Evolutionary conservation across 2,888 invertebrate species (phyloP), one percentile per base, ranked within the genome.

Genomic region (Imbricaverruca yamaguchii): DNA sequence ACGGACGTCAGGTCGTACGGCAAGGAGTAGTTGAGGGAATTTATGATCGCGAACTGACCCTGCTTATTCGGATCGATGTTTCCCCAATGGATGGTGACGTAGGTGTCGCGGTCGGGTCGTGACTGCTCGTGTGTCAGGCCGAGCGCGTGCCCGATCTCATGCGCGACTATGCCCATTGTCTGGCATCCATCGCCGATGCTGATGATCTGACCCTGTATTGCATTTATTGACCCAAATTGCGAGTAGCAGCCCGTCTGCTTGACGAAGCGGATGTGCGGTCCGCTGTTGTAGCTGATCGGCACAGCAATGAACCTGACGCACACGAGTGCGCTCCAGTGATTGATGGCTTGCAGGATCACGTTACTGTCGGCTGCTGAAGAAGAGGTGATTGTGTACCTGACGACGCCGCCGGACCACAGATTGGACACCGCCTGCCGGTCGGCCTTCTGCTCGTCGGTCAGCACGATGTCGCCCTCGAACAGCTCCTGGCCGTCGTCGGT

Each of bases 131-230:
- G 82, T 55, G 21, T 78, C 55, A 82, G 67, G 77, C 82, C 82
- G 8, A 80, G 56, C n/a, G 82, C 82, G 79, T 82, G 82, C 3
- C 82, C 82, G 78, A 82, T 80, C 79, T 82, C 82, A 56, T 82
- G 82, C 25, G 80, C 80, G n/a, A 82, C 79, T 23, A 53, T 65
- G 23, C 80, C 82, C 23, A 80, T 15, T 55, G 61, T 55, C 7
- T 11, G 18, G 69, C 69, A 69, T 7, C 69, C 69, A 8, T 10
- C 1, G 15, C 69, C 69, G 15, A 69, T 39, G 39, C 69, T 69
- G 39, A 69, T 13, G 9, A 8, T 6, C 15, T 69, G 69, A 1
- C 69, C 69, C 3, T 7, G 11, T 0, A 0, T n/a, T 39, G 6
- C 0, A 39, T 69, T 69, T 11, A 69, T 69, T 0, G 8, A 10